A percentile compares a stretch with the other conserved stretches of the same genome.
These are phyloP conservation scores for Saxidomus purpurata DNA, from an alignment of 1,140 invertebrate species.

Conservation along the genomic window DNA sequence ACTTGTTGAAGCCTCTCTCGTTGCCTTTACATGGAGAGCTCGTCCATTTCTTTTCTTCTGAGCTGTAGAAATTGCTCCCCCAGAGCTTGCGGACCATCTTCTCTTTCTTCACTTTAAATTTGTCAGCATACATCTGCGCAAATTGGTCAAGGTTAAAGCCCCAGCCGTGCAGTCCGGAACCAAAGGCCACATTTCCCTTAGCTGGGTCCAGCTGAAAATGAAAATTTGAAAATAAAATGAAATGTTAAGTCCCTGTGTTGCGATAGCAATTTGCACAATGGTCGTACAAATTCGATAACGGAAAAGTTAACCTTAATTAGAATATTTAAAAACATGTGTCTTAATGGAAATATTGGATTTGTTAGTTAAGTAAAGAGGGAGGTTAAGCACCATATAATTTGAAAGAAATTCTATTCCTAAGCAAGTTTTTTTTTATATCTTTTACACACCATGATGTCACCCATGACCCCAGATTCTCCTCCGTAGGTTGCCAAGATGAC, in stretches of 20 bases:
- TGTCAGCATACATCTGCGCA: slow-evolving; percentile 98
- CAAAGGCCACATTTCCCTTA: slow-evolving; percentile 99
- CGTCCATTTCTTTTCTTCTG: slow-evolving; percentile 95
- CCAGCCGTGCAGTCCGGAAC: slow-evolving; percentile 99
- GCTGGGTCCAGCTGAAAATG: slow-evolving; percentile 94
- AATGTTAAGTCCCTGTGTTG: too few relatives aligned
- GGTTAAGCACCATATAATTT: too few relatives aligned
- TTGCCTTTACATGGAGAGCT: slow-evolving; percentile 92
- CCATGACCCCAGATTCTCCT: slow-evolving; percentile 97
- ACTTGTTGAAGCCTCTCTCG: slow-evolving; percentile 99
- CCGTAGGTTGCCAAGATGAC: slow-evolving; percentile 99
- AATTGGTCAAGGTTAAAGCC: slow-evolving; percentile 99
- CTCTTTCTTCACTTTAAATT: slow-evolving; percentile 92
- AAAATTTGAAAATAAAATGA: slow-evolving; percentile 57
- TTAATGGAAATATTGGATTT: too few relatives aligned
- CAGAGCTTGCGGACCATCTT: slow-evolving; percentile 97
- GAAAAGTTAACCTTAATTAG: too few relatives aligned
- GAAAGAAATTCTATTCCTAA: too few relatives aligned
- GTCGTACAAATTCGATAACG: too few relatives aligned
- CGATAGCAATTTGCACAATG: too few relatives aligned
- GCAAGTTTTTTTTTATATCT: too few relatives aligned
- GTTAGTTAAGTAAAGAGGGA: too few relatives aligned
- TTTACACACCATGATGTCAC: slow-evolving; percentile 89
- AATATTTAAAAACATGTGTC: too few relatives aligned
- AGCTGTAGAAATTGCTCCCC: slow-evolving; percentile 99